Evolutionary conservation across 2,888 invertebrate genomes (phyloP), one percentile per base, ranked within the genome.

Genomic region (Magallana nippona): DNA sequence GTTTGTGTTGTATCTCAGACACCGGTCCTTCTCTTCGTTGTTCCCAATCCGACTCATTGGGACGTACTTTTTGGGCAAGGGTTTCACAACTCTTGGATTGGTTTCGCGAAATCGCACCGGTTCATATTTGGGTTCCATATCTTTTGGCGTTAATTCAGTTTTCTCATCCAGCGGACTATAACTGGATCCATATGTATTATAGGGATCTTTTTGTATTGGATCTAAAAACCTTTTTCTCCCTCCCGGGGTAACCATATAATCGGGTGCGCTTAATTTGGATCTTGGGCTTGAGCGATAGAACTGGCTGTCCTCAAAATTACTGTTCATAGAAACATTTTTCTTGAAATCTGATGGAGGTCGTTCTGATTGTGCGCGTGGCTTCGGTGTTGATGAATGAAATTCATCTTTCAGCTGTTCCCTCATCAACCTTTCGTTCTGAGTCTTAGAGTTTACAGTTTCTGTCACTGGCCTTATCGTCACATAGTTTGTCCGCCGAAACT

Each of bases 71-170:
- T 84, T 86, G 17, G 85, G 85, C 3, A 77, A 57, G 19, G 85
- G 83, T 63, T 84, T 86, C 19, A 80, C 55, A 15, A 86, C 85
- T 62, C 83, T 82, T 27, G 80, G 79, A 10, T 82, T 79, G 80
- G 77, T 80, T 27, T 86, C 85, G 11, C 85, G 79, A 57, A 86
- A 86, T 32, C 83, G 55, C 62, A 86, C 80, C 2, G 85, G 85
- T 82, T 85, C 83, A 81, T 71, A 83, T 62, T 58, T 55, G 22
- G 82, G 78, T 44, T 79, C 60, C 55, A 84, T 56, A 19, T 86
- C 85, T 1, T 78, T 78, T 32, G 56, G 79, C n/a, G 62, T 86
- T 44, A 86, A 78, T 17, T 79, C 55, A 19, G 79, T 44, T 44
- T 84, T 82, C 27, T 82, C 82, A 27, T 83, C 85, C 17, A 86